phyloP scores from a whole-genome alignment of 2,113 vertebrate species.

The Falco punctatus region DNA sequence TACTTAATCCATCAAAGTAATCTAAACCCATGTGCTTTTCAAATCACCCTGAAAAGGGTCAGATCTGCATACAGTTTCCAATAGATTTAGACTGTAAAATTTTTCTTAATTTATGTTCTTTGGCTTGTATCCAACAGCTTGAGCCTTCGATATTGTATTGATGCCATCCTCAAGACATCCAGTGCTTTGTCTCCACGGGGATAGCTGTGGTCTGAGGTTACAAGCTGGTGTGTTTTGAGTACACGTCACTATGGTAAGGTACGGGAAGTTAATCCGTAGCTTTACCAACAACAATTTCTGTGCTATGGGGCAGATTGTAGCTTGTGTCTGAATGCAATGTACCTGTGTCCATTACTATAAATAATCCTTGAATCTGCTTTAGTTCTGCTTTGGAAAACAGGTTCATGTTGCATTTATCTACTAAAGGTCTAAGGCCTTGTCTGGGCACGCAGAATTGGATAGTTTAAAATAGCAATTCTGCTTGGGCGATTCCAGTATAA shows the following conservation, averaged over 20 bases:
- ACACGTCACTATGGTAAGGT: not conserved
- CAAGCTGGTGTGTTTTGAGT: not conserved
- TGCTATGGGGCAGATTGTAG: not conserved
- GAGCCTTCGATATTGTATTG: conserved; percentile 24
- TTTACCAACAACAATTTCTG: not conserved
- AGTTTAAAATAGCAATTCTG: not conserved
- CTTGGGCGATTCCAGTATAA: not conserved
- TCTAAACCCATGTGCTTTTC: conserved; percentile 64
- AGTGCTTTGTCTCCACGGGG: conserved; percentile 27
- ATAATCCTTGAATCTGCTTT: not conserved
- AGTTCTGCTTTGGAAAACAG: not conserved
- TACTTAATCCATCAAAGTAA: conserved; percentile 70
- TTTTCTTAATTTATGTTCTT: conserved; percentile 58
- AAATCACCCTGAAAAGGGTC: conserved; percentile 50
- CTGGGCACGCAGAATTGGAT: not conserved
- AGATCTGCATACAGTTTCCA: conserved; percentile 51
- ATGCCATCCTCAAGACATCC: conserved; percentile 47
- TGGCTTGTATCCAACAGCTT: conserved; percentile 46
- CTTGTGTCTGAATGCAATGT: not conserved
- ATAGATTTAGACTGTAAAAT: conserved; percentile 42
- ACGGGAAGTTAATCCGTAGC: not conserved
- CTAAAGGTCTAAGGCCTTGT: not conserved
- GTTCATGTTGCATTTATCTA: not conserved
- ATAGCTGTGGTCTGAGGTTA: conserved; percentile 2
- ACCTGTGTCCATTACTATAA: not conserved